phyloP scores from a whole-genome alignment of 2,113 vertebrate species.

The Lucifuga dentata region DNA sequence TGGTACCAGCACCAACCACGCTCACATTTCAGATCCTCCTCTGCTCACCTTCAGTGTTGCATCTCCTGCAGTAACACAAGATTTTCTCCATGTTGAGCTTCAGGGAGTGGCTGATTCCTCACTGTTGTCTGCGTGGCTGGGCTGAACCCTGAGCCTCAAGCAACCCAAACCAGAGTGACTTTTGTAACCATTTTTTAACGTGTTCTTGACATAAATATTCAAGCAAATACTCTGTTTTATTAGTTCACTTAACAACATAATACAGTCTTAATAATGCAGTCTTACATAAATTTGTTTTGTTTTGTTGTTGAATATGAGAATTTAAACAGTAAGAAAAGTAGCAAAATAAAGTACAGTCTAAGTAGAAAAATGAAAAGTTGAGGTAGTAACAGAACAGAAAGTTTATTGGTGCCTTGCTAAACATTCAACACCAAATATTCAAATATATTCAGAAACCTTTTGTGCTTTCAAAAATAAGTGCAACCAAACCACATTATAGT shows the following conservation, averaged over 20 bases:
- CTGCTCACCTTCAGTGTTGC: conserved; percentile 11
- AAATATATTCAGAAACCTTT: conserved; percentile 21
- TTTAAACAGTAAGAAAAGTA: not conserved
- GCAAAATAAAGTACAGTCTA: too few relatives aligned
- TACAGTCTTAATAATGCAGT: too few relatives aligned
- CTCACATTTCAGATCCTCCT: conserved; percentile 27
- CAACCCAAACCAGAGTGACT: conserved; percentile 4
- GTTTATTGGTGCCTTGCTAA: not conserved
- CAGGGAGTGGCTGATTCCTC: conserved; percentile 71
- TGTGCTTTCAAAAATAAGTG: conserved; percentile 3
- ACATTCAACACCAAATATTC: not conserved
- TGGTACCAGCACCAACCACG: not conserved
- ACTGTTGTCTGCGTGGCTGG: conserved; percentile 27
- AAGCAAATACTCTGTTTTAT: too few relatives aligned
- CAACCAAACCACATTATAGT: not conserved
- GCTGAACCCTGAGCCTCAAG: conserved; percentile 6
- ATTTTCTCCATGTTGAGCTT: conserved; percentile 34
- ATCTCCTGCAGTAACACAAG: conserved; percentile 25
- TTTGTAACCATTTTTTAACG: conserved; percentile 1
- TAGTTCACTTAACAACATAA: too few relatives aligned
- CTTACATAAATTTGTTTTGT: conserved; percentile 17
- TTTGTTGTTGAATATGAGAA: conserved; percentile 7
- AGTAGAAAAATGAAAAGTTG: conserved; percentile 19
- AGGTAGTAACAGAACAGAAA: conserved; percentile 43
- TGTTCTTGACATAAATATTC: not conserved